Evolutionary conservation across 2,888 invertebrate species (phyloP), one percentile per base, ranked within the genome.

Genomic region (Gortyna flavago): DNA sequence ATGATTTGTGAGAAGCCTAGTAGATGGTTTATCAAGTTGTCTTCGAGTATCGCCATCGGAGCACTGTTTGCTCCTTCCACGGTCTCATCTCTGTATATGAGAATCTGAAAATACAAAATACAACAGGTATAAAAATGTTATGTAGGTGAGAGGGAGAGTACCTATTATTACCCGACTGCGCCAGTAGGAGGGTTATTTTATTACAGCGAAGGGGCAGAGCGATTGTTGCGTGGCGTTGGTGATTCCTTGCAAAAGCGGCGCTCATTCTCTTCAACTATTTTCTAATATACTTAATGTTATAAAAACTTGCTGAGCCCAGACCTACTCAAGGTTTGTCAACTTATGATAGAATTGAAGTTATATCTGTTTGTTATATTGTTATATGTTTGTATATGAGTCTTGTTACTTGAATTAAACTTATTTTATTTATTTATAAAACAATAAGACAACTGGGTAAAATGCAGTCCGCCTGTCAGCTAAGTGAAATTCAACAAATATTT

Each of bases 1-100:
- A 98, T 97, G 21, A 98, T 94, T 89, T 97, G 97, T 2, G 98
- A 97, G 90, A 98, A 98, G 11, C 98, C 98, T 71, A 97, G 90
- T 72, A 97, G 93, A 79, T 96, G 92, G 54, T 93, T 93, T 77
- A 97, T 89, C 16, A 97, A 89, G 72, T 96, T 94, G 7, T 97
- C 93, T 89, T 97, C 96, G 78, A 97, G 89, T 87, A 90, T 90
- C 65, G 93, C 92, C 82, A 94, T 92, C 16, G 95, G 92, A 9
- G 93, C 89, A 78, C 89, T 93, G 72, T 85, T 92, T 0, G 96
- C 96, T 1, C 95, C 96, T 82, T 95, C 94, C n/a, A 96, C 91
- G 76, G 91, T 81, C 88, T 94, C 93, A 91, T 95, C 89, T 93
- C 93, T 93, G 91, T 94, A 96, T 89, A 95, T 91, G 16, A 95